Evolutionary conservation across 2,113 vertebrate species (phyloP).

Genomic region (Setophaga petechia): DNA sequence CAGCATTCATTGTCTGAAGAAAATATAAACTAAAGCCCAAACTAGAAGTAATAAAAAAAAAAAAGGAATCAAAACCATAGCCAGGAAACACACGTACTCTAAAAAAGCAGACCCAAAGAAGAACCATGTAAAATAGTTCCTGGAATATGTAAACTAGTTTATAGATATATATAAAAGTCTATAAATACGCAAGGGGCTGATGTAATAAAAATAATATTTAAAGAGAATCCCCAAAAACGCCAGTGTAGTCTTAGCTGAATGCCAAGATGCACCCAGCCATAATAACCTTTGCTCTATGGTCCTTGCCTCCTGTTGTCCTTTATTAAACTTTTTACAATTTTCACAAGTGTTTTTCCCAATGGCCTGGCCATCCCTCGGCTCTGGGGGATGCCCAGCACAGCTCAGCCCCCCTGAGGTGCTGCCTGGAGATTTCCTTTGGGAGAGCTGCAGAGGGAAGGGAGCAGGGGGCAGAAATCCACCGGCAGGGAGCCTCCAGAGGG

Average conservation of each 20-base stretch:
- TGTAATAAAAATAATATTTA: not conserved
- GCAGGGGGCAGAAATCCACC: not conserved
- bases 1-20: no score
- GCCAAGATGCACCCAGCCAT: not conserved
- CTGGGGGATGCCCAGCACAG: not conserved
- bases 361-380: not conserved
- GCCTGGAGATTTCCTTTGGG: not conserved
- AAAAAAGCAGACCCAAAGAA: no score
- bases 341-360: not conserved
- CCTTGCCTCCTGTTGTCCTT: not conserved
- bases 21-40: no score
- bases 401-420: no score
- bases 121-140: no score
- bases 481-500: not conserved
- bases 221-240: not conserved
- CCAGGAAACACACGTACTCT: no score
- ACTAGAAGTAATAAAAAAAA: no score
- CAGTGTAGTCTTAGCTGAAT: not conserved
- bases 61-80: no score
- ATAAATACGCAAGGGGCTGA: not conserved
- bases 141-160: no score
- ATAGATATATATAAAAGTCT: no score
- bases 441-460: rapidly evolving
- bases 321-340: not conserved
- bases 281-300: not conserved